Conservation (phyloP, 2,113 vertebrate species). For the Chlorodrepanis virens region DNA sequence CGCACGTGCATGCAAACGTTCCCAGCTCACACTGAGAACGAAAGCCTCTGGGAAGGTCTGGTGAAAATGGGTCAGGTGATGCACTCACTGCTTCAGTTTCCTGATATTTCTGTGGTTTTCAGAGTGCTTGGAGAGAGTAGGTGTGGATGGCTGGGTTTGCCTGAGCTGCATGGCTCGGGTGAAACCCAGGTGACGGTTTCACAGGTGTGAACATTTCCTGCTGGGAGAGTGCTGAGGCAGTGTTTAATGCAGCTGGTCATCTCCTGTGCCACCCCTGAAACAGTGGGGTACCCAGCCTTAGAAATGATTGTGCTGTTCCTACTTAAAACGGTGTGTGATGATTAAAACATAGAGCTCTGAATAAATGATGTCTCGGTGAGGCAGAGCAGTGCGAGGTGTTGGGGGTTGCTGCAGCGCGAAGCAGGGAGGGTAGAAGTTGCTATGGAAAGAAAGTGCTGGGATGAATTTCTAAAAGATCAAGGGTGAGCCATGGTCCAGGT, state of each 20-base stretch:
- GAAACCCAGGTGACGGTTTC: neutral
- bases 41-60: neutral
- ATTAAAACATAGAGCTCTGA: constrained; percentile 4
- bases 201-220: neutral
- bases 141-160: neutral
- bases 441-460: neutral
- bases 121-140: neutral
- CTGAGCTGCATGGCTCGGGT: neutral
- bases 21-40: neutral
- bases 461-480: neutral
- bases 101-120: neutral
- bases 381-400: neutral
- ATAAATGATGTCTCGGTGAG: neutral
- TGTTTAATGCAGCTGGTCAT: neutral
- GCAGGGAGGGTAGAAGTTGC: neutral
- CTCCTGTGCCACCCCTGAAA: neutral
- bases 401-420: neutral
- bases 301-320: neutral
- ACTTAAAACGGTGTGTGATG: neutral
- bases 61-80: constrained; percentile 10
- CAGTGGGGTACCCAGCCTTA: neutral
- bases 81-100: neutral
- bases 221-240: neutral
- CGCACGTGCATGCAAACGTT: neutral
- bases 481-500: neutral